Base-by-base conservation (phyloP, 2,113 vertebrate genomes). In the Quiscalus mexicanus region DNA sequence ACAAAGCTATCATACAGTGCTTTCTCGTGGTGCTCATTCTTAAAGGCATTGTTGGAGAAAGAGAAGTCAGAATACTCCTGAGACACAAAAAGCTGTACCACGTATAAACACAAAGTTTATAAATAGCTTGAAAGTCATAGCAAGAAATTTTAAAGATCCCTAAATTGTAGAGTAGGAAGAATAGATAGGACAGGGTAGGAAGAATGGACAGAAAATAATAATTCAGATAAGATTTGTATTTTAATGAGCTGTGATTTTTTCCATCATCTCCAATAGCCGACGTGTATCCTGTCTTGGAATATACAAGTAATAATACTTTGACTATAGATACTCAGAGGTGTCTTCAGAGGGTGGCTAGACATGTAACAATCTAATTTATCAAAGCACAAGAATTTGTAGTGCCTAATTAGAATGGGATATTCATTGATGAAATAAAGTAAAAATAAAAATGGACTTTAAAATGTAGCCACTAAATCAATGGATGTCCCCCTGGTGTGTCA, bases 21-120 rank as follows among this genome's bases (percentile, higher is more conserved):
- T 80, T 95, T 91, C 42, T 88, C 41, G 3, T 55, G 27, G 30
- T 89, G 28, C 47, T 96, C 85, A 18, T 78, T 97, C 59, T 55
- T 59, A 50, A 84, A 85, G 64, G 27, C 79, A 74, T 47, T 95
- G 55, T 80, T 96, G 86, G 15, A 67, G 50, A 93, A 95, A 84
- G 31, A 94, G 42, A 94, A 95, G 47, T 87, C 64, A 91, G 62
- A 97, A 96, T 64, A 39, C 23, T 64, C 39, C 35, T 58, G 42
- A 80, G 75, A 67, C 17, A 70, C 53, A 67, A 73, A 45, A 84
- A 75, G 28, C 62, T 76, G n/a, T 37, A 11, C 27, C 44, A 15
- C 0, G 0, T 88, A 52, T 67, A 58, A 87, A 71, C 7, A 49
- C 17, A 41, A 81, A 78, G 30, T n/a, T 25, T 70, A 70, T n/a